phyloP scores from a whole-genome alignment of 1,140 invertebrate species.

The Bombus polaris region DNA sequence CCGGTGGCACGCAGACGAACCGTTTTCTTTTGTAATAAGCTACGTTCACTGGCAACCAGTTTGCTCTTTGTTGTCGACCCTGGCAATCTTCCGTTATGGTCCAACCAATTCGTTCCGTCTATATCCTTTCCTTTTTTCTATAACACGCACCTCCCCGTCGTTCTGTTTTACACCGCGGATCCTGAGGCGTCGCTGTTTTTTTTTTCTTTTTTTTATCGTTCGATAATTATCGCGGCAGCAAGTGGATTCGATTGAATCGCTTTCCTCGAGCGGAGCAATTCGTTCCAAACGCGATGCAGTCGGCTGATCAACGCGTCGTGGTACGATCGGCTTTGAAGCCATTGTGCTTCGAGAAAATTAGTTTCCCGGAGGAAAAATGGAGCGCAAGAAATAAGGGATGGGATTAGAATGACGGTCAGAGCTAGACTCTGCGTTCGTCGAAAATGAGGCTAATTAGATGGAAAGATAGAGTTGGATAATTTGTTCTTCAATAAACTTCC shows the following conservation, averaged over 20 bases:
- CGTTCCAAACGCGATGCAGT: background rate
- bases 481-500: background rate
- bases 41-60: background rate
- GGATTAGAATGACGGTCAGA: background rate
- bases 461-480: background rate
- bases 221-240: conserved; percentile 49
- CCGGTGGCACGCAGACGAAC: conserved; percentile 19
- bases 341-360: conserved; percentile 19
- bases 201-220: background rate
- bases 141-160: background rate
- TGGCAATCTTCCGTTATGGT: background rate
- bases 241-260: conserved; percentile 41
- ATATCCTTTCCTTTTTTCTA: background rate
- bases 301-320: background rate
- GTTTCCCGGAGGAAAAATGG: conserved; percentile 2
- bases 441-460: conserved; percentile 20
- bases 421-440: too few species aligned
- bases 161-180: background rate
- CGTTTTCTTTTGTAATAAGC: conserved; percentile 40
- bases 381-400: background rate
- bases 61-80: conserved; percentile 26
- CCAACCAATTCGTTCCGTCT: background rate
- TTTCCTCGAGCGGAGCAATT: background rate
- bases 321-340: background rate
- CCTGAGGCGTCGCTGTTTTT: background rate